Conservation (phyloP, 1,140 invertebrate genomes). For the Euura lappo region DNA sequence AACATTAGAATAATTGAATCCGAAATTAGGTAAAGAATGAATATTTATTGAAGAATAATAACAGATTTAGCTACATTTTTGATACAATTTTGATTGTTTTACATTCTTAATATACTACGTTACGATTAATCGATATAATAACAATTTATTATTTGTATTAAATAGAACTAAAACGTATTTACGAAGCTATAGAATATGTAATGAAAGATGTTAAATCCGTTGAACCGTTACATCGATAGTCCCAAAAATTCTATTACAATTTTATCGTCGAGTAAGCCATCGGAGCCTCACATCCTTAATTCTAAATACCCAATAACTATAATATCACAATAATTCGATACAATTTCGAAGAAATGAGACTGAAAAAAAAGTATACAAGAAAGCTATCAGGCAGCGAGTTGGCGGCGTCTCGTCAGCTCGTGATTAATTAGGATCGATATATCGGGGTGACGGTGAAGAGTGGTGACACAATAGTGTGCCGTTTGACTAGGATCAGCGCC, state of each 20-base stretch:
- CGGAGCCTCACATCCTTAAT: background rate
- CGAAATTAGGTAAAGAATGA: background rate
- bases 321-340: conserved; percentile 1
- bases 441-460: conserved; percentile 42
- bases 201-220: background rate
- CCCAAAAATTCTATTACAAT: background rate
- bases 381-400: conserved; percentile 39
- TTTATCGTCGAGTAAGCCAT: background rate
- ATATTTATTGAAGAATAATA: background rate
- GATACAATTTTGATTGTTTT: background rate
- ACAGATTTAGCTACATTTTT: background rate
- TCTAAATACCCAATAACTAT: background rate
- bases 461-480: conserved; percentile 28
- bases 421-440: conserved; percentile 43
- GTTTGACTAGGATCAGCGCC: conserved; percentile 45
- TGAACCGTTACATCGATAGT: background rate
- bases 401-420: conserved; percentile 44
- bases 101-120: background rate
- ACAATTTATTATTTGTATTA: background rate
- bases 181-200: background rate
- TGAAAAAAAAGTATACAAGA: background rate
- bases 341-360: conserved; percentile 2
- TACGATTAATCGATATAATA: background rate
- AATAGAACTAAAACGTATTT: background rate
- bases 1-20: background rate